Evolutionary conservation across 1,140 invertebrate species (phyloP).

Genomic region (Geopemphigus sp.): DNA sequence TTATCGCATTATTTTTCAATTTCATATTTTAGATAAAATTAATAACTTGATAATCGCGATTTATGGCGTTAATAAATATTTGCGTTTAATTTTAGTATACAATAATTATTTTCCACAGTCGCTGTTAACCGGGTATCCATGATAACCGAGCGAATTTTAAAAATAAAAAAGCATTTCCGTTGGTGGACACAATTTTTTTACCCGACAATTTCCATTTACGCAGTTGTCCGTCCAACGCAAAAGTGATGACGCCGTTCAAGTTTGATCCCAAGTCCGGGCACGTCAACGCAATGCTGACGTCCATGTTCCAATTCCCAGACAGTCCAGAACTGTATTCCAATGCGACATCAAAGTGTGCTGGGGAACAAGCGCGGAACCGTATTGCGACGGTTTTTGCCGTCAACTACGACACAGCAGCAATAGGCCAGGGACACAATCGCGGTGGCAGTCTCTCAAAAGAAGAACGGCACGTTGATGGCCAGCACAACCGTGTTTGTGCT

Average conservation of each 20-base stretch:
- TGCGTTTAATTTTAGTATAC: too few relatives aligned
- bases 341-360: conserved; percentile 73
- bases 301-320: conserved; percentile 79
- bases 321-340: conserved; percentile 78
- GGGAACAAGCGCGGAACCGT: conserved; percentile 57
- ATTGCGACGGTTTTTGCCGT: conserved; percentile 48
- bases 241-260: conserved; percentile 66
- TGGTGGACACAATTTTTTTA: too few relatives aligned
- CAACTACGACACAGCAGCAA: background rate
- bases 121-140: too few relatives aligned
- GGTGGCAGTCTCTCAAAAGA: conserved; percentile 57
- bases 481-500: conserved; percentile 82
- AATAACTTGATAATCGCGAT: conserved; percentile 1
- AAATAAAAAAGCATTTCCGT: too few relatives aligned
- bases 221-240: conserved; percentile 67
- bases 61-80: background rate
- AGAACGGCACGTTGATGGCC: conserved; percentile 75
- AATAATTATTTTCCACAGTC: too few relatives aligned
- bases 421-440: conserved; percentile 54
- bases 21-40: background rate
- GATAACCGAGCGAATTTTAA: too few relatives aligned
- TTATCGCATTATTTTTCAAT: background rate
- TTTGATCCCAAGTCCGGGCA: conserved; percentile 66
- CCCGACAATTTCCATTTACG: too few relatives aligned
- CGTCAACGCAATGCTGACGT: conserved; percentile 71